A percentile compares a stretch with the other conserved stretches of the same genome.
phyloP scores from a whole-genome alignment of 2,113 vertebrate species.

The Furnarius figulus region DNA sequence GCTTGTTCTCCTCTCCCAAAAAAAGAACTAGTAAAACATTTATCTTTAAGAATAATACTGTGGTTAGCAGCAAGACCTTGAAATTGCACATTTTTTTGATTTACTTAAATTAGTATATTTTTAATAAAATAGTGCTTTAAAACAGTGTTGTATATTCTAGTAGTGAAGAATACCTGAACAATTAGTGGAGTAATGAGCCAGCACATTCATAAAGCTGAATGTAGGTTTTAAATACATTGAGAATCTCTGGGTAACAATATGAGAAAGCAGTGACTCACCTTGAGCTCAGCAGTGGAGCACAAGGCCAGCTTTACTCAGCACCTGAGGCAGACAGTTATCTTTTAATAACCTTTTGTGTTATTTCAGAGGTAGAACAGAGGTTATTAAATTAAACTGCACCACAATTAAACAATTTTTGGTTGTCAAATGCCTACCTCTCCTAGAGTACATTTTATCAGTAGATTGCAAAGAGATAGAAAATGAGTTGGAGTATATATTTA shows the following conservation, averaged over 20 bases:
- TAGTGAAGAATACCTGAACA: neutral
- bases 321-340: neutral
- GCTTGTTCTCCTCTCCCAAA: neutral
- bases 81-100: neutral
- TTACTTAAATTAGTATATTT: neutral
- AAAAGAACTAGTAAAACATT: neutral
- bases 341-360: neutral
- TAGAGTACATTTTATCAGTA: neutral
- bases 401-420: neutral
- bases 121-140: neutral
- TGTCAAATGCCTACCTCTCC: neutral
- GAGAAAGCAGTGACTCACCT: neutral
- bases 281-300: neutral
- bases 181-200: neutral
- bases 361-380: neutral
- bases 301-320: neutral
- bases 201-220: neutral
- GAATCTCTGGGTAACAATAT: neutral
- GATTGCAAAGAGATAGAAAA: neutral
- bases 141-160: neutral
- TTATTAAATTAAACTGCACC: slow-evolving; percentile 10
- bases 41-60: neutral
- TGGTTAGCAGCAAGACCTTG: neutral
- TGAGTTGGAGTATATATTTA: neutral
- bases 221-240: neutral